Evolutionary conservation across 1,140 invertebrate species (phyloP), one percentile per base, ranked within the genome.

Genomic region (Proales similis): DNA sequence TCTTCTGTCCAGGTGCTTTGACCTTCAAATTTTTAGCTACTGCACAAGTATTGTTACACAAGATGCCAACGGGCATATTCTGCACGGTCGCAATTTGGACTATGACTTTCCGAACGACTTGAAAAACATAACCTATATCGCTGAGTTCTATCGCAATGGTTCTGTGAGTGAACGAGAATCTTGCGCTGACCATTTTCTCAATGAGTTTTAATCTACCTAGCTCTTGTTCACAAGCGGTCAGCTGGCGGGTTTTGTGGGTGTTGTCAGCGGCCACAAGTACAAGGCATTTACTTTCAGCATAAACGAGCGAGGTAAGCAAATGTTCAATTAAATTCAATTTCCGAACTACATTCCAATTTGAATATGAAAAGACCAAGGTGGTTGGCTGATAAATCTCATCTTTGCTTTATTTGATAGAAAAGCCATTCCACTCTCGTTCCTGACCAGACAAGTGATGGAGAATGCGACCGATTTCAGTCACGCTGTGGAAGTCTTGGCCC

Each of bases 401-500:
- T 63, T 71, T 33, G 71, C 64, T 5, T 57, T 71, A 11, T 27
- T 72, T 11, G 69, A 72, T 47, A 67, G 61, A 30, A 63, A 66
- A 12, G 65, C 68, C 0, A 53, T 45, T 7, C 69, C 69, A 11
- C 64, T 69, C 14, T 29, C 30, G 27, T 43, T 64, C 22, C 39
- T 70, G 65, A 61, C 57, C 3, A 62, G 57, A 62, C 33, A 30
- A 46, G 57, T 70, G 2, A 68, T 82, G 71, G 79, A 81, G 67
- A 70, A 69, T 46, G 77, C 75, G 2, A 66, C 63, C 2, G 71
- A 66, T 36, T 82, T 75, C 67, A 67, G 70, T 3, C 66, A 74
- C 27, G 81, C 80, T 3, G 69, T 74, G 33, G 39, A 68, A n/a
- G 67, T 66, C 32, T 67, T 82, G 46, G 66, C 70, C 0, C 70